These are phyloP conservation scores for Schizopygopsis pylzovi DNA, from an alignment of 2,797 vertebrate genomes.

Conservation along the genomic window DNA sequence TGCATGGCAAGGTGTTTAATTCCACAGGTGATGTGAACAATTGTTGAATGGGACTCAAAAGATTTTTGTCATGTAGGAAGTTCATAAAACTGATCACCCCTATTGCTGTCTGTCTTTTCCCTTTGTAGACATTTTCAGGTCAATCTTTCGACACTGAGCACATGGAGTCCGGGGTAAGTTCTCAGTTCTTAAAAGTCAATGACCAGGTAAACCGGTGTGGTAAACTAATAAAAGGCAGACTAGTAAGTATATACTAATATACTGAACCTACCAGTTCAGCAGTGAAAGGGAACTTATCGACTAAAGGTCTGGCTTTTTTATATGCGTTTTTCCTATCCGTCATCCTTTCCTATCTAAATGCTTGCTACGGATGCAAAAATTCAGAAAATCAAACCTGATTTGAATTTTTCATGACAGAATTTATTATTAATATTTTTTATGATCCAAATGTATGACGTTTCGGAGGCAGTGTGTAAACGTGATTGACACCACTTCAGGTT, in stretches of 20 bases:
- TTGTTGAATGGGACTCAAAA: conserved; percentile 17
- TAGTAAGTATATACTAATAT: not conserved
- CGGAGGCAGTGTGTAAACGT: too few species aligned
- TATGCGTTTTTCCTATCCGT: too few species aligned
- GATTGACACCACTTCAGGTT: too few species aligned
- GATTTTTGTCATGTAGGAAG: not conserved
- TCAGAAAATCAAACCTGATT: too few species aligned
- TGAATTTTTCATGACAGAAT: too few species aligned
- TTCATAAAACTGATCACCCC: conserved; percentile 10
- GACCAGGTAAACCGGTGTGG: not conserved
- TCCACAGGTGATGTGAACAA: conserved; percentile 22
- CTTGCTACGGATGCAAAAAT: too few species aligned
- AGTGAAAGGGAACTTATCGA: not conserved
- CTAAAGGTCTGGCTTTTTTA: too few species aligned
- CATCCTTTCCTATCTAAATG: too few species aligned
- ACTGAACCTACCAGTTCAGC: not conserved
- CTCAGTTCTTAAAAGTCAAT: not conserved
- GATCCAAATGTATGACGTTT: too few species aligned
- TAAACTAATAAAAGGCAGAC: not conserved
- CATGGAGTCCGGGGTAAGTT: conserved; percentile 74
- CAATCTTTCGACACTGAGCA: conserved; percentile 73
- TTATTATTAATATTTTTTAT: too few species aligned
- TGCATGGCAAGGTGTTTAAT: conserved; percentile 31
- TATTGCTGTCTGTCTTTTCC: conserved; percentile 43
- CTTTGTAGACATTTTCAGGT: conserved; percentile 66